Conservation (phyloP, 2,888 invertebrate genomes). For the Caenorhabditis zanzibari region DNA sequence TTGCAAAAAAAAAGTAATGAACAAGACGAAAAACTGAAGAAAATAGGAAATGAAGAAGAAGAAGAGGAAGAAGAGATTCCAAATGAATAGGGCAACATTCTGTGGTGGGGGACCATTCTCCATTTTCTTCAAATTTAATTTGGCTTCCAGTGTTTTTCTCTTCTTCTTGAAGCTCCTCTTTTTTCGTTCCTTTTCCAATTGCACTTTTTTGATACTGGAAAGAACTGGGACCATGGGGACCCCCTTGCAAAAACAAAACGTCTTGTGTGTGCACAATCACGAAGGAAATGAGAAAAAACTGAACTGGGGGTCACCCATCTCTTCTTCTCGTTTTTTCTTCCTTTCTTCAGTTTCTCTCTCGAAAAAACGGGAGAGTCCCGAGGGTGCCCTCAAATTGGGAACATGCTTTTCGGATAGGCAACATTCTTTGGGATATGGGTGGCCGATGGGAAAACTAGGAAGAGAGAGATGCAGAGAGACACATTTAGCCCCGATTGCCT, state of each 20-base stretch:
- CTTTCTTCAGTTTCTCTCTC: not conserved
- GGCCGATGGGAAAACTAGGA: not conserved
- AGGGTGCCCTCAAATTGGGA: conserved; percentile 56
- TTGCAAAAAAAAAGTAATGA: no score
- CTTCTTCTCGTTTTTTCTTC: conserved; percentile 2
- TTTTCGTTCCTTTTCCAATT: conserved; percentile 52
- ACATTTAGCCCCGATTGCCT: conserved; percentile 50
- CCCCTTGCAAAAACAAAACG: conserved; percentile 31
- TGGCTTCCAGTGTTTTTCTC: conserved; percentile 28
- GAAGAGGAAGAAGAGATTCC: conserved; percentile 30
- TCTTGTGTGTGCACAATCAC: conserved; percentile 7
- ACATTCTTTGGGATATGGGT: conserved; percentile 40
- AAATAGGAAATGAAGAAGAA: not conserved
- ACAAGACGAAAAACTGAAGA: not conserved
- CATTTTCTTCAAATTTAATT: conserved; percentile 45
- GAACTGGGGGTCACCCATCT: conserved; percentile 22
- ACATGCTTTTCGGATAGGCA: conserved; percentile 42
- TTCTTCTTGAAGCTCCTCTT: conserved; percentile 6
- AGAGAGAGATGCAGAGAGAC: not conserved
- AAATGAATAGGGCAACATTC: conserved; percentile 45
- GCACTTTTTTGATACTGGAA: conserved; percentile 39
- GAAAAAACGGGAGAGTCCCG: conserved; percentile 34
- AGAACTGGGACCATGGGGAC: conserved; percentile 27
- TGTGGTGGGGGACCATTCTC: not conserved
- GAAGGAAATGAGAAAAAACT: conserved; percentile 47